Evolutionary conservation across 2,797 vertebrate genomes (phyloP).

Genomic region (Nyctalus aviator): DNA sequence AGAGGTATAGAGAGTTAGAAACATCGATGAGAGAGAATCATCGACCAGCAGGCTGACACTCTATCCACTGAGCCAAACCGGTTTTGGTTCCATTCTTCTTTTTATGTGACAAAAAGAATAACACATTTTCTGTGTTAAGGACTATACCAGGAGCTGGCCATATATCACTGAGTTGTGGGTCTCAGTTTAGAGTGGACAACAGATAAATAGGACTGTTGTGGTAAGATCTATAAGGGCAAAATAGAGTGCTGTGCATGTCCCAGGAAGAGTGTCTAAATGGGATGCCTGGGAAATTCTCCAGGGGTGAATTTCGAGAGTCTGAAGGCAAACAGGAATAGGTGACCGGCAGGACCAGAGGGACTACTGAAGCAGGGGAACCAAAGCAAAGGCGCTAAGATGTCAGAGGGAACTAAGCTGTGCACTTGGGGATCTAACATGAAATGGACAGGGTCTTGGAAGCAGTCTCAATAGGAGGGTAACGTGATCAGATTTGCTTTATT

Average conservation of each 20-base stretch:
- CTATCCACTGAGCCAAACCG: too few relatives aligned
- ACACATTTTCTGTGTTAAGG: neutral
- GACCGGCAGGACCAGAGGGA: neutral
- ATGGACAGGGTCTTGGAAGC: neutral
- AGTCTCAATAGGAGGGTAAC: neutral
- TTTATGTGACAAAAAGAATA: slow-evolving; percentile 24
- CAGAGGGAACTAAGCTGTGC: neutral
- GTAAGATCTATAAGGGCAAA: neutral
- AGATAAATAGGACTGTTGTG: neutral
- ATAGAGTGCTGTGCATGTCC: neutral
- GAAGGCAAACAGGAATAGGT: neutral
- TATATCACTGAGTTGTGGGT: neutral
- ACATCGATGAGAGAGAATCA: too few relatives aligned
- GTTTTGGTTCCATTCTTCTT: neutral
- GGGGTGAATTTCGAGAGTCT: neutral
- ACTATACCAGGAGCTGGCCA: neutral
- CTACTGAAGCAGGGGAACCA: fast-evolving
- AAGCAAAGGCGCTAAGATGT: neutral
- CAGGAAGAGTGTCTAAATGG: neutral
- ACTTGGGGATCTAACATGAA: neutral
- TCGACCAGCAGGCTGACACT: too few relatives aligned
- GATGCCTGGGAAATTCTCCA: neutral
- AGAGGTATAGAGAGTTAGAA: too few relatives aligned
- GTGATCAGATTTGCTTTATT: neutral
- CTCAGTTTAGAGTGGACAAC: neutral